Conservation (phyloP, 92 coral and sea anemone species). For the Diadumene lineata region DNA sequence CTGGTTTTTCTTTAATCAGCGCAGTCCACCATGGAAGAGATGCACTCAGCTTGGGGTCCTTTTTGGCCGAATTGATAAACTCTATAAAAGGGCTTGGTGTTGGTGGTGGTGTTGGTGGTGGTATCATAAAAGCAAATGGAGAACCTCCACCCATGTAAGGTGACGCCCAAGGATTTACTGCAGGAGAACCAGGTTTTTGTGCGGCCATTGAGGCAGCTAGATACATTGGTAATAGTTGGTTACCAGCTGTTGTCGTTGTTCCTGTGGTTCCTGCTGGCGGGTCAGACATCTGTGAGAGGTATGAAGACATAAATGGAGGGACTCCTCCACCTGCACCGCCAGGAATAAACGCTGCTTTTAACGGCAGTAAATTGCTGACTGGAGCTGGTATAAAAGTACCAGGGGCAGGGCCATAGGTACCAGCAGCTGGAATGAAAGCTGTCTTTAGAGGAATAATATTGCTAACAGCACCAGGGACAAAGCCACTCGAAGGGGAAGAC, state of each 20-base stretch:
- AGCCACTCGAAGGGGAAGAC: not conserved
- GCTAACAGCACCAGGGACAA: not conserved
- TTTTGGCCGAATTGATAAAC: not conserved
- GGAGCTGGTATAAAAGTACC: slow-evolving; percentile 2
- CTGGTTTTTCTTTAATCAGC: slow-evolving; percentile 11
- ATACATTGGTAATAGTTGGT: not conserved
- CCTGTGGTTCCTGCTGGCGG: slow-evolving; percentile 9
- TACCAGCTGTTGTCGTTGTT: not conserved
- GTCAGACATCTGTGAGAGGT: slow-evolving; percentile 18
- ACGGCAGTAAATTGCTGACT: not conserved
- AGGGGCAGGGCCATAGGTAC: not conserved
- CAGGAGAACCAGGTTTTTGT: not conserved
- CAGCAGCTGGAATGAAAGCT: not conserved
- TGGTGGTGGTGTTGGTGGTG: slow-evolving; percentile 14
- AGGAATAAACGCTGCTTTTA: slow-evolving; percentile 2
- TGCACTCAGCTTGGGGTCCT: not conserved
- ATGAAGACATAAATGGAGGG: not conserved
- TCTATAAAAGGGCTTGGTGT: slow-evolving; percentile 19
- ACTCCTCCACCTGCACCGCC: not conserved
- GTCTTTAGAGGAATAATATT: not conserved
- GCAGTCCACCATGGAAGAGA: slow-evolving; percentile 23
- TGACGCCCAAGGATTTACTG: not conserved
- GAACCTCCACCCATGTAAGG: slow-evolving; percentile 6
- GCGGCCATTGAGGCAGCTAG: slow-evolving; percentile 18
- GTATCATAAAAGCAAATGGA: not conserved